Percentiles rank a stretch among this genome's conserved stretches.
Evolutionary conservation across 37 sponge, comb jelly and placozoan genomes (phyloP).

Genomic region (Halichondria panicea): DNA sequence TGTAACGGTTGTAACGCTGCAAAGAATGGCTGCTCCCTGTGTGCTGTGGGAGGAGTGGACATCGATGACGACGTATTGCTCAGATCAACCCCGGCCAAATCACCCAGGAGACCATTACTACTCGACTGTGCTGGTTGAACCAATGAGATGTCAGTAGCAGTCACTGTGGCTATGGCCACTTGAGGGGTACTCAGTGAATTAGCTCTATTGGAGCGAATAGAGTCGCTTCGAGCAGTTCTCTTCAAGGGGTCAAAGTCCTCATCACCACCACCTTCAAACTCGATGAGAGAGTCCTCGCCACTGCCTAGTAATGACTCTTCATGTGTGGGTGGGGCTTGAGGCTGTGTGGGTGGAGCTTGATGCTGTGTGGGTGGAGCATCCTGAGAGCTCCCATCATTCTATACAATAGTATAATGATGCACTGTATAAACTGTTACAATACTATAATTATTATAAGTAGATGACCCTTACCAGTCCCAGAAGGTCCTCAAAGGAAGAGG

Average conservation of each 20-base stretch:
- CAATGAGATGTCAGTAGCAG: background rate
- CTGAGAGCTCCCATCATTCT: background rate
- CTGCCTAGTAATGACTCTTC: background rate
- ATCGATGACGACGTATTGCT: background rate
- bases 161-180: background rate
- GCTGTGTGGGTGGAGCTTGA: background rate
- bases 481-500: constrained; percentile 19
- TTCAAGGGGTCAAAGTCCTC: constrained; percentile 40
- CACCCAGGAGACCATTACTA: background rate
- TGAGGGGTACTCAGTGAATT: background rate
- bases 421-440: background rate
- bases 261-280: constrained; percentile 18
- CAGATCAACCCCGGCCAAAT: constrained; percentile 18
- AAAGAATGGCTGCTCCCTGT: background rate
- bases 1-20: too few species aligned
- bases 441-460: background rate
- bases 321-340: background rate
- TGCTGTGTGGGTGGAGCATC: background rate
- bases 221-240: constrained; percentile 7
- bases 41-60: background rate
- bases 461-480: constrained; percentile 25
- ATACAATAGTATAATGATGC: background rate
- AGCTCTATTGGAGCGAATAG: background rate
- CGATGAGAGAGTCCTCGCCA: constrained; percentile 38
- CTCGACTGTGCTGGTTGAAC: background rate